Evolutionary conservation across 2,113 vertebrate genomes (phyloP).

Genomic region (Tursiops truncatus): DNA sequence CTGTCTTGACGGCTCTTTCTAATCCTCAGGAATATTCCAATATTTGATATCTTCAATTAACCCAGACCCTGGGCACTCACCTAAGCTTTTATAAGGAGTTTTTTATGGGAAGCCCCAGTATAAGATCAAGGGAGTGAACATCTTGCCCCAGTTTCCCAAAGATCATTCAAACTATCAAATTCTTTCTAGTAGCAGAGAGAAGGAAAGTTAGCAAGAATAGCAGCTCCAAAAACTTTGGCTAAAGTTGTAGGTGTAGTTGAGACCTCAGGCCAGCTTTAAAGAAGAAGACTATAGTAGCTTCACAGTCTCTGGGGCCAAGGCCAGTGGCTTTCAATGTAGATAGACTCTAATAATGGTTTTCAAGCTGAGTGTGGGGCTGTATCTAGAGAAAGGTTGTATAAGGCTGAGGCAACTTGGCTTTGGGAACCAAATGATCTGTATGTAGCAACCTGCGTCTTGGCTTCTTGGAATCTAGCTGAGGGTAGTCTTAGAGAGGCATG

Average conservation of each 20-base stretch:
- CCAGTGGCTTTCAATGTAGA: not conserved
- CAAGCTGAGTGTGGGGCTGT: not conserved
- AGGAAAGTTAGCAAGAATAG: not conserved
- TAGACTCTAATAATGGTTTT: not conserved
- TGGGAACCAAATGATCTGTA: not conserved
- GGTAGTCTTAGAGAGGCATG: not conserved
- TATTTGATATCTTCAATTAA: rapidly evolving
- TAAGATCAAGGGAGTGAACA: not conserved
- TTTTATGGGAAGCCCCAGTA: not conserved
- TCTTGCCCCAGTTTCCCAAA: not conserved
- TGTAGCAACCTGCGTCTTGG: not conserved
- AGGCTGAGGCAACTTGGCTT: not conserved
- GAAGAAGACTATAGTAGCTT: not conserved
- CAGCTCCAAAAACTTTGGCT: not conserved
- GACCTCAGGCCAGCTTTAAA: not conserved
- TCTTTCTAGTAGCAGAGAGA: not conserved
- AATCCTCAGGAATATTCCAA: not conserved
- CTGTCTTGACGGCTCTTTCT: not conserved
- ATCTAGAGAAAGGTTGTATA: not conserved
- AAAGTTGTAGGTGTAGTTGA: not conserved
- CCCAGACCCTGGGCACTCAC: not conserved
- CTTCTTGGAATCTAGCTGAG: not conserved
- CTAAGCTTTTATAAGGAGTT: not conserved
- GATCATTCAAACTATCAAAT: not conserved
- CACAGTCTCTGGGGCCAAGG: not conserved